These are phyloP conservation scores for Ataeniobius toweri DNA, from an alignment of 2,797 vertebrate genomes.

Conservation along the genomic window DNA sequence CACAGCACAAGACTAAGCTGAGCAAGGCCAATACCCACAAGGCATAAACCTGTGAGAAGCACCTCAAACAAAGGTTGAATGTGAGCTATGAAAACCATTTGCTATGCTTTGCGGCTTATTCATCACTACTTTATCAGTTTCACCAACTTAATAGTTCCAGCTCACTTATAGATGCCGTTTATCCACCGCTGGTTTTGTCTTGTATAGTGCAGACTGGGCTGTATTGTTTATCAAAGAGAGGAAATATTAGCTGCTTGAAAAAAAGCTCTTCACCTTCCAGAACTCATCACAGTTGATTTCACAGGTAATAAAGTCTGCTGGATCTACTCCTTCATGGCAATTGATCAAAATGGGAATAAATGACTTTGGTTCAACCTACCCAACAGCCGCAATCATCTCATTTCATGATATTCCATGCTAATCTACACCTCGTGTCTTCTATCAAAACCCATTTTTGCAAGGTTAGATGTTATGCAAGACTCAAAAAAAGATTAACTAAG, in stretches of 20 bases:
- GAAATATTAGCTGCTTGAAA: slow-evolving; percentile 41
- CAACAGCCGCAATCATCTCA: slow-evolving; percentile 40
- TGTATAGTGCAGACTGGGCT: slow-evolving; percentile 24
- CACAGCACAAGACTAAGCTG: slow-evolving; percentile 39
- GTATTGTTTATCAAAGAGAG: slow-evolving; percentile 59
- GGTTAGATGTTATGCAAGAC: slow-evolving; percentile 24
- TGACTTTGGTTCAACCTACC: slow-evolving; percentile 35
- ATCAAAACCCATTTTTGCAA: slow-evolving; percentile 35
- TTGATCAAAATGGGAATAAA: slow-evolving; percentile 69
- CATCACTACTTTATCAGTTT: slow-evolving; percentile 41
- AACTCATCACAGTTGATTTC: slow-evolving; percentile 72
- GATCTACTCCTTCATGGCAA: slow-evolving; percentile 51
- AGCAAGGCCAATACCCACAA: slow-evolving; percentile 27
- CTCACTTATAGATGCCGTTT: slow-evolving; percentile 13
- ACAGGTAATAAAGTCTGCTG: slow-evolving; percentile 67
- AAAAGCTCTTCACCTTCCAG: slow-evolving; percentile 50
- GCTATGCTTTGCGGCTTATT: slow-evolving; percentile 20
- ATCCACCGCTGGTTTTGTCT: slow-evolving; percentile 22
- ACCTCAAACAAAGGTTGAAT: slow-evolving; percentile 54
- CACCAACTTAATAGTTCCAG: slow-evolving; percentile 19
- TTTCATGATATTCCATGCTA: slow-evolving; percentile 35
- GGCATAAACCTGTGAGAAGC: slow-evolving; percentile 24
- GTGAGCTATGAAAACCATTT: slow-evolving; percentile 44
- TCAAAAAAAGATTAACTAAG: slow-evolving; percentile 30
- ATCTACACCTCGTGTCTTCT: slow-evolving; percentile 38